phyloP scores from a whole-genome alignment of 2,888 invertebrate genomes.

The Biston stratarius region DNA sequence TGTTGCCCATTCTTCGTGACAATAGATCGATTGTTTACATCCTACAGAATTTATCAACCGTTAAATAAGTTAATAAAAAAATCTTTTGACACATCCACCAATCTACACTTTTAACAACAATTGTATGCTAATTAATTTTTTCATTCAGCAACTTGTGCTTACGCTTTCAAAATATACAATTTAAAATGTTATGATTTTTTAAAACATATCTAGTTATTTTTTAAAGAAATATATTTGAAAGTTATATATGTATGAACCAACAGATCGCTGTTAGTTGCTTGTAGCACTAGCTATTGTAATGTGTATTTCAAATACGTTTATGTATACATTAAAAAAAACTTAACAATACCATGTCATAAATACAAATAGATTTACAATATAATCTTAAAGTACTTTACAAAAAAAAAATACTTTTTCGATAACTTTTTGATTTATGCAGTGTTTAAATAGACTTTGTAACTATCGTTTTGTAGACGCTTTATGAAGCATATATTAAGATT shows the following conservation, averaged over 20 bases:
- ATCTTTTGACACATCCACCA: constrained; percentile 12
- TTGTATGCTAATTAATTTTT: constrained; percentile 13
- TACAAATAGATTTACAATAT: not conserved
- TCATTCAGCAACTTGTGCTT: not conserved
- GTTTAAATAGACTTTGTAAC: not conserved
- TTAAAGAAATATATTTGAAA: too few relatives aligned
- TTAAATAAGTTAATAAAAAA: not conserved
- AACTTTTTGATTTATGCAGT: constrained; percentile 3
- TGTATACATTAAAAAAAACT: too few relatives aligned
- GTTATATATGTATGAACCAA: too few relatives aligned
- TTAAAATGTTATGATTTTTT: not conserved
- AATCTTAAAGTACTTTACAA: not conserved
- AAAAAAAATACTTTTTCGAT: too few relatives aligned
- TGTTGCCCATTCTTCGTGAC: constrained; percentile 7
- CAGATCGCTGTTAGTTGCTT: too few relatives aligned
- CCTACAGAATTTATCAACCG: constrained; percentile 4
- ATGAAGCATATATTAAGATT: constrained; percentile 6
- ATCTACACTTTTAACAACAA: not conserved
- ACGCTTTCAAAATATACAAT: not conserved
- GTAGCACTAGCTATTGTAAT: too few relatives aligned
- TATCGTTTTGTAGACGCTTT: constrained; percentile 1
- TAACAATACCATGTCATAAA: too few relatives aligned
- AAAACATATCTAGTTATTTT: too few relatives aligned
- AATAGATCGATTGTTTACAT: not conserved
- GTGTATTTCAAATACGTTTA: too few relatives aligned